These are phyloP conservation scores for Gymnarchus niloticus DNA, from an alignment of 2,113 vertebrate species.

Conservation along the genomic window DNA sequence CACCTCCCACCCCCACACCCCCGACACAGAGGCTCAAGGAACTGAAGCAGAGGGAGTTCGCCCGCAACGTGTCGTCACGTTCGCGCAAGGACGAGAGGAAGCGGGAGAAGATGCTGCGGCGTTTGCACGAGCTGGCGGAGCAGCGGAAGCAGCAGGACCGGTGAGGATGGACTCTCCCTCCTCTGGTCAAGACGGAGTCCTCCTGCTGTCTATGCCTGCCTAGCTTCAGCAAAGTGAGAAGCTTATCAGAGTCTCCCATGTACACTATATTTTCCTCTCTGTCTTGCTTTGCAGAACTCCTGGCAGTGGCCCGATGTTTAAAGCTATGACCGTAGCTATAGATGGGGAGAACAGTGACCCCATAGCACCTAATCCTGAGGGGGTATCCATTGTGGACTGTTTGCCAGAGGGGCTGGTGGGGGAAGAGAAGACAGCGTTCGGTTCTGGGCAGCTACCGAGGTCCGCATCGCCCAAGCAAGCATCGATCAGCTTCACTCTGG, in stretches of 20 bases:
- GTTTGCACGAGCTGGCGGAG: conserved; percentile 89
- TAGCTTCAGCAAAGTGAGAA: neutral
- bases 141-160: conserved; percentile 83
- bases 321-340: conserved; percentile 84
- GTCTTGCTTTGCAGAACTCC: conserved; percentile 68
- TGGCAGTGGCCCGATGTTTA: conserved; percentile 96
- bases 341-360: conserved; percentile 80
- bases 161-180: conserved; percentile 52
- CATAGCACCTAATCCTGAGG: conserved; percentile 49
- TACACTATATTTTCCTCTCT: conserved; percentile 6
- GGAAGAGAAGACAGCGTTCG: conserved; percentile 49
- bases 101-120: conserved; percentile 86
- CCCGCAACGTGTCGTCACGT: conserved; percentile 93
- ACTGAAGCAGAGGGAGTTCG: conserved; percentile 95
- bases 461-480: conserved; percentile 45
- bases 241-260: neutral
- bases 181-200: neutral
- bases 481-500: conserved; percentile 70
- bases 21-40: conserved; percentile 86
- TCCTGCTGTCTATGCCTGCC: neutral
- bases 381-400: conserved; percentile 39
- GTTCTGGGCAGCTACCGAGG: neutral
- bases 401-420: conserved; percentile 35
- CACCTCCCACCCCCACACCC: neutral
- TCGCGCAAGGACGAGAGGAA: conserved; percentile 89